A percentile compares a stretch with the other conserved stretches of the same genome.
Evolutionary conservation across 2,888 invertebrate genomes (phyloP).

Genomic region (Adela reaumurella): DNA sequence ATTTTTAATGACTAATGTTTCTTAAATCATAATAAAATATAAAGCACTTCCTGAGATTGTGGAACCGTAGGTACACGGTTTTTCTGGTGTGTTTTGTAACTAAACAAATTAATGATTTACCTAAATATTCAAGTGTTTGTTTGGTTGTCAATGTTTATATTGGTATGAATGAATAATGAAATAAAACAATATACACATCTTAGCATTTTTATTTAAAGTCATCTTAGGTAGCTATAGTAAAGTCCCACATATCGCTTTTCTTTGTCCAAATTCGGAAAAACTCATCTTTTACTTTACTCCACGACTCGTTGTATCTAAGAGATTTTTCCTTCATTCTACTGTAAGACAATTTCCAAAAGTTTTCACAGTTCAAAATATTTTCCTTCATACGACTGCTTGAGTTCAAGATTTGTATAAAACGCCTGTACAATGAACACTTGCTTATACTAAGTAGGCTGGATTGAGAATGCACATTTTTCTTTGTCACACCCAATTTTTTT

Average conservation of each 20-base stretch:
- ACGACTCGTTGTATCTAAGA: constrained; percentile 22
- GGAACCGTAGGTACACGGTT: too few species aligned
- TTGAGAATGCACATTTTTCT: constrained; percentile 48
- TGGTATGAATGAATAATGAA: too few species aligned
- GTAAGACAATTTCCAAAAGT: constrained; percentile 23
- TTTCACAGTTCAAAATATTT: constrained; percentile 15
- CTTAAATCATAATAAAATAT: too few species aligned
- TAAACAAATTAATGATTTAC: too few species aligned
- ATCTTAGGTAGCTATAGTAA: too few species aligned
- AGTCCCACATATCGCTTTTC: constrained; percentile 51
- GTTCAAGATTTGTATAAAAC: constrained; percentile 37
- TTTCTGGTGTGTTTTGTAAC: too few species aligned
- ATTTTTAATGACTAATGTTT: too few species aligned
- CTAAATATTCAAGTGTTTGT: too few species aligned
- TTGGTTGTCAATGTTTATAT: too few species aligned
- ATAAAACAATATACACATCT: too few species aligned
- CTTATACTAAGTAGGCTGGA: constrained; percentile 48
- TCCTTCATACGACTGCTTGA: constrained; percentile 21
- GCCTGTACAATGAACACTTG: constrained; percentile 50
- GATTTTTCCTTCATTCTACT: constrained; percentile 38
- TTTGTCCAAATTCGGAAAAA: constrained; percentile 56
- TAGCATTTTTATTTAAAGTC: too few species aligned
- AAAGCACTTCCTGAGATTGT: too few species aligned
- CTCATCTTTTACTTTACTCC: constrained; percentile 36
- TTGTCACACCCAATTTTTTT: constrained; percentile 73